Evolutionary conservation across 2,888 invertebrate species (phyloP).

Genomic region (Cheilosia variabilis): DNA sequence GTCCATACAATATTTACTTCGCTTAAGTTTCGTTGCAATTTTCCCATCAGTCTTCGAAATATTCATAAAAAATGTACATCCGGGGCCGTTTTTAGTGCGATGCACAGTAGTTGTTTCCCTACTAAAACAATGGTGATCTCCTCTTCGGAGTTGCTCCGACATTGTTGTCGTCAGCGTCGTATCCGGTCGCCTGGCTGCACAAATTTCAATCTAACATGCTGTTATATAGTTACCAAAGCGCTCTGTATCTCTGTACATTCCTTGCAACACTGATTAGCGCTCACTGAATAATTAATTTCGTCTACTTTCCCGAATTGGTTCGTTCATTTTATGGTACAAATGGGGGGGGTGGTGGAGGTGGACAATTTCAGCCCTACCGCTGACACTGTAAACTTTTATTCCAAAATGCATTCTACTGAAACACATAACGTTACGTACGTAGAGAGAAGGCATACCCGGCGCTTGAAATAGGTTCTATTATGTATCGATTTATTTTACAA

Average conservation of each 20-base stretch:
- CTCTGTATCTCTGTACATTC: slow-evolving; percentile 5
- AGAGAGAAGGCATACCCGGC: background rate
- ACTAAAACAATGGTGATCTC: slow-evolving; percentile 49
- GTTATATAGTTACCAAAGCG: slow-evolving; percentile 35
- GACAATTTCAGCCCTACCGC: background rate
- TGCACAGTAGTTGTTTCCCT: slow-evolving; percentile 20
- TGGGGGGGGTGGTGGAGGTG: background rate
- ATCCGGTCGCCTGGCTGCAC: slow-evolving; percentile 34
- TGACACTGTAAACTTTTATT: slow-evolving; percentile 5
- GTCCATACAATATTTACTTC: slow-evolving; percentile 62
- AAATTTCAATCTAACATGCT: slow-evolving; percentile 39
- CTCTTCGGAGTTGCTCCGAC: slow-evolving; percentile 19
- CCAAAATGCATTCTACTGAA: slow-evolving; percentile 2
- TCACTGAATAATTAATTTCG: slow-evolving; percentile 59
- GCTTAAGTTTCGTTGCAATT: slow-evolving; percentile 66
- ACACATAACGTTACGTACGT: background rate
- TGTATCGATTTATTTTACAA: slow-evolving; percentile 13
- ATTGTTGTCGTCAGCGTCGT: slow-evolving; percentile 23
- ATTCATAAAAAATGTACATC: slow-evolving; percentile 67
- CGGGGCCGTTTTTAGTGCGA: slow-evolving; percentile 47
- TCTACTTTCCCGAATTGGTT: slow-evolving; percentile 43
- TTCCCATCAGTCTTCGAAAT: slow-evolving; percentile 66
- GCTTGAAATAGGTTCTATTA: background rate
- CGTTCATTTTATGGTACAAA: slow-evolving; percentile 13
- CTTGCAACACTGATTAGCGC: slow-evolving; percentile 55